Conservation (phyloP, 1,140 invertebrate genomes). For the Neodiprion fabricii region DNA sequence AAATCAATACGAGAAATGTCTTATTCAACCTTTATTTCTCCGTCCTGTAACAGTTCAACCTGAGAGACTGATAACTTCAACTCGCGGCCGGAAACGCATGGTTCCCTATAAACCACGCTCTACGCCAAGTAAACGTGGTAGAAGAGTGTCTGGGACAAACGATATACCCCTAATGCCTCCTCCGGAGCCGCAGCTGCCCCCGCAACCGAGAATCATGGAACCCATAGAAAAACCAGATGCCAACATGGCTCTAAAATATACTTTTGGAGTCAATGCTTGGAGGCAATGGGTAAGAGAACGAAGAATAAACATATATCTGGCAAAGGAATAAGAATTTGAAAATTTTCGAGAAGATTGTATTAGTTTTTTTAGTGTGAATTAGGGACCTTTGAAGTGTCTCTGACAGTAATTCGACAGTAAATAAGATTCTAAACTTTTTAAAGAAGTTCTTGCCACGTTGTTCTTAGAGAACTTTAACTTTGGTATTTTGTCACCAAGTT, state of each 20-base stretch:
- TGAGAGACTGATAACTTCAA: slow-evolving; percentile 6
- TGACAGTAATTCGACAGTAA: neutral
- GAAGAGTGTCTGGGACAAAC: slow-evolving; percentile 37
- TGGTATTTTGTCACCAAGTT: no score
- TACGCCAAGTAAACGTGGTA: slow-evolving; percentile 47
- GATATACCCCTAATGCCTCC: slow-evolving; percentile 57
- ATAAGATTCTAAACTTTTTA: slow-evolving; percentile 13
- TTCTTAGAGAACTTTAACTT: neutral
- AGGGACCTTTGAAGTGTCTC: neutral
- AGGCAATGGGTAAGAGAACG: slow-evolving; percentile 77
- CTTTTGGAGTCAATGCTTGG: slow-evolving; percentile 85
- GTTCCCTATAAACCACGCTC: slow-evolving; percentile 44
- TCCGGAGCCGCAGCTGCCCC: slow-evolving; percentile 60
- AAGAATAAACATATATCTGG: neutral
- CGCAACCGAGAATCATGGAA: slow-evolving; percentile 63
- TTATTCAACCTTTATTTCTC: no score
- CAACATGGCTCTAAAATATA: slow-evolving; percentile 84
- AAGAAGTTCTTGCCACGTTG: slow-evolving; percentile 8
- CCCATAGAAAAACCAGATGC: slow-evolving; percentile 80
- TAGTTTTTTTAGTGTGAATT: neutral
- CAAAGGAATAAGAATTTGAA: neutral
- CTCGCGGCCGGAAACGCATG: slow-evolving; percentile 52
- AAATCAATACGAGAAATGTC: no score
- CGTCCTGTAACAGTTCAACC: neutral
- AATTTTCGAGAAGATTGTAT: neutral